Conservation (phyloP, 1,140 invertebrate species). For the Pristionchus pacificus region DNA sequence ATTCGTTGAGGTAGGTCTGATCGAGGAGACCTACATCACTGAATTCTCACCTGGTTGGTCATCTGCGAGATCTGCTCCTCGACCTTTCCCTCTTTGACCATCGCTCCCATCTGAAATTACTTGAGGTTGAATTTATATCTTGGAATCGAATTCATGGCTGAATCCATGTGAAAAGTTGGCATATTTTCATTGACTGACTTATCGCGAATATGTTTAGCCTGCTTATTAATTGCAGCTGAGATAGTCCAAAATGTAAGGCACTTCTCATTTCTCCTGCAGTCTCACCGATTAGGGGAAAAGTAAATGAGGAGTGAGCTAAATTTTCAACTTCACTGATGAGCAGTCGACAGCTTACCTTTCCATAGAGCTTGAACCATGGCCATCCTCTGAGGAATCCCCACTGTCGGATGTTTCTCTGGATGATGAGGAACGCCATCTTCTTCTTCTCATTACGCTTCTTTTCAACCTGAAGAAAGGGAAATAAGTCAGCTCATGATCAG, state of each 20-base stretch:
- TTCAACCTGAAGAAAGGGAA: conserved; percentile 40
- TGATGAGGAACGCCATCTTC: conserved; percentile 85
- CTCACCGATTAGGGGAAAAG: too few relatives aligned
- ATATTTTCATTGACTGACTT: too few relatives aligned
- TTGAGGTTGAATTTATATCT: too few relatives aligned
- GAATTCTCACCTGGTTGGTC: conserved; percentile 74
- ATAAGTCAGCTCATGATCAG: background rate
- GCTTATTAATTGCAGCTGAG: too few relatives aligned
- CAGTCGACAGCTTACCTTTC: conserved; percentile 51
- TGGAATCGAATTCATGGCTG: too few relatives aligned
- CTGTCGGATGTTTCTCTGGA: conserved; percentile 96
- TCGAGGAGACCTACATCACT: too few relatives aligned
- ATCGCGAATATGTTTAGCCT: too few relatives aligned
- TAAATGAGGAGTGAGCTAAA: too few relatives aligned
- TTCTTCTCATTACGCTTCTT: conserved; percentile 39
- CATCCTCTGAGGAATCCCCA: conserved; percentile 96
- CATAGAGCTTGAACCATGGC: conserved; percentile 68
- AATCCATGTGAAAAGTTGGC: too few relatives aligned
- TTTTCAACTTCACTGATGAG: conserved; percentile 89
- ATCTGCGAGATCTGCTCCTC: conserved; percentile 96
- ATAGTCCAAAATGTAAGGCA: too few relatives aligned
- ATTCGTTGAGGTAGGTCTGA: too few relatives aligned
- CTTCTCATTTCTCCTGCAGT: too few relatives aligned
- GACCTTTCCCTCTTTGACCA: conserved; percentile 82
- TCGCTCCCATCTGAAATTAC: conserved; percentile 69